Evolutionary conservation across 2,113 vertebrate species (phyloP).

Genomic region (Esox niger): DNA sequence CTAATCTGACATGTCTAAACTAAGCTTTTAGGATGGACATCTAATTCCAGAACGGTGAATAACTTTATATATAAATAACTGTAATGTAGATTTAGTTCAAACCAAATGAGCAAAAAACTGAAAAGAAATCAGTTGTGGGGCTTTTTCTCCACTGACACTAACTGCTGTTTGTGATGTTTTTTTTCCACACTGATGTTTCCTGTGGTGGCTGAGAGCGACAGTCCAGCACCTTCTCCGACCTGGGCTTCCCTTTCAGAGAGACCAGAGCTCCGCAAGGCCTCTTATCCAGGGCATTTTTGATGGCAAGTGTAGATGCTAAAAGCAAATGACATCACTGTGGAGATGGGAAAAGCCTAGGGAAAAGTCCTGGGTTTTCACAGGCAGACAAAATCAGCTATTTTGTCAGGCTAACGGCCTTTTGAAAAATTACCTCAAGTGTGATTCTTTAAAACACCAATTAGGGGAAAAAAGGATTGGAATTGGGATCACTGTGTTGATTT

Average conservation of each 20-base stretch:
- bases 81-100: too few species aligned
- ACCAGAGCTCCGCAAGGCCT: constrained; percentile 84
- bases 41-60: too few species aligned
- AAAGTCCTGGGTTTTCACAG: too few species aligned
- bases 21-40: too few species aligned
- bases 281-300: constrained; percentile 91
- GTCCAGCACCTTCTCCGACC: constrained; percentile 84
- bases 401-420: too few species aligned
- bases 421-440: too few species aligned
- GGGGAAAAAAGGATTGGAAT: too few species aligned
- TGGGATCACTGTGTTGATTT: too few species aligned
- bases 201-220: constrained; percentile 90
- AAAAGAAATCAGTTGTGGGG: constrained; percentile 46
- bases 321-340: constrained; percentile 26
- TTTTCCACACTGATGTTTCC: constrained; percentile 77
- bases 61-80: too few species aligned
- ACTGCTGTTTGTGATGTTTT: constrained; percentile 92
- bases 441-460: too few species aligned
- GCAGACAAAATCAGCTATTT: too few species aligned
- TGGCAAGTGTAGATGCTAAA: constrained; percentile 89
- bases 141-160: constrained; percentile 55
- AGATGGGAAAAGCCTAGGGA: constrained; percentile 8
- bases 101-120: neutral
- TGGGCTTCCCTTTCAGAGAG: constrained; percentile 86
- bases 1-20: too few species aligned